A percentile compares a stretch with the other conserved stretches of the same genome.
Evolutionary conservation across 53 echinoderm and acorn worm genomes (phyloP).

Genomic region (Paracentrotus lividus): DNA sequence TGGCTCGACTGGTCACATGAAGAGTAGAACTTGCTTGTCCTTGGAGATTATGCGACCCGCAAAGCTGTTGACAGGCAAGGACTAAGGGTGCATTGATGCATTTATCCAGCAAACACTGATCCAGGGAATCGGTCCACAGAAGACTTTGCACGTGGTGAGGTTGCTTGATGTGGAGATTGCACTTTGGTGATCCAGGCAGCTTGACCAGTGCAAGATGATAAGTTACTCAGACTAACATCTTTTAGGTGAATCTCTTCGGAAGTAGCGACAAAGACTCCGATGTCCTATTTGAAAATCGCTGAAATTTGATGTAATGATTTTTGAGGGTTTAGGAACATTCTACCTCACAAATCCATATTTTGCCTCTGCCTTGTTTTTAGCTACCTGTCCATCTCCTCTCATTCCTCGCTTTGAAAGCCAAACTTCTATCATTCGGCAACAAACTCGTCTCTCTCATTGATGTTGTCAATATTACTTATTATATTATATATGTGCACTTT

Average conservation of each 20-base stretch:
- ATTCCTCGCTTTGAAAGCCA: conserved; percentile 90
- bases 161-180: conserved; percentile 96
- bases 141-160: conserved; percentile 83
- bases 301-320: conserved; percentile 9
- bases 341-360: conserved; percentile 50
- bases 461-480: conserved; percentile 59
- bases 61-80: conserved; percentile 97
- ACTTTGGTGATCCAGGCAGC: conserved; percentile 89
- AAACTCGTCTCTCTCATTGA: conserved; percentile 81
- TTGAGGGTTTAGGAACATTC: conserved; percentile 48
- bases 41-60: conserved; percentile 94
- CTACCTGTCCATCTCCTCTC: conserved; percentile 63
- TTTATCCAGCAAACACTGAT: conserved; percentile 93
- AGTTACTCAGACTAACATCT: conserved; percentile 89
- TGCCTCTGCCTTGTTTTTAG: conserved; percentile 22
- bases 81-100: conserved; percentile 86
- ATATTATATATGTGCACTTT: conserved; percentile 79
- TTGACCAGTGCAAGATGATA: conserved; percentile 81
- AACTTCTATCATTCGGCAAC: conserved; percentile 98
- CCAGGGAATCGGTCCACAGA: conserved; percentile 97
- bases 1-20: conserved; percentile 96
- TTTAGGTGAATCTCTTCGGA: conserved; percentile 78
- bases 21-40: conserved; percentile 87
- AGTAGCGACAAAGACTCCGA: conserved; percentile 67
- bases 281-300: conserved; percentile 78